Evolutionary conservation across 30 jellyfish, hydroid and myxozoan genomes (phyloP), one percentile per base, ranked within the genome.

Genomic region (Nemopilema nomurai): DNA sequence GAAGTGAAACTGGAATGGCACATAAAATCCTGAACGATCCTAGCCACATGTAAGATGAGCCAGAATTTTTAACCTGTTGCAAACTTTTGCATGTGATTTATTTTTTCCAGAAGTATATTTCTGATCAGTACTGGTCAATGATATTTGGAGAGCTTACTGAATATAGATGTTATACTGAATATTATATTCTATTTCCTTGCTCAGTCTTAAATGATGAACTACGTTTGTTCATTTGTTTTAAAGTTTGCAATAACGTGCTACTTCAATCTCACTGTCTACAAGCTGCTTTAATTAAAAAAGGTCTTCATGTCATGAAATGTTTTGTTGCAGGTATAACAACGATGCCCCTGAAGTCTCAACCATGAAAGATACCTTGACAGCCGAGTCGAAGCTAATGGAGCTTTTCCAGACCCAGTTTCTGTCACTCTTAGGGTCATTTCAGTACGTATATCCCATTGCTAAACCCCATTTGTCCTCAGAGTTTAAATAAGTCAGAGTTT

Each of bases 321-420:
- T n/a, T n/a, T n/a, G n/a, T n/a, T n/a, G n/a, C n/a, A 76, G 89
- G 24, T 78, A 69, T 51, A 87, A 78, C 65, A 62, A 67, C 19
- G 89, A 87, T 16, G 51, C 33, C 33, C 29, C 4, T 29, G 77
- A 87, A 29, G 28, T 51, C 13, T 79, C 28, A 0, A 28, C 25
- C 67, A 7, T 62, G 3, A 67, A 65, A 9, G 86, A 78, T 41
- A 31, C 86, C 49, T 16, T 20, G 20, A 69, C 82, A 74, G 88
- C 91, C 26, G 96, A 91, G 80, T 62, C 82, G 1, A 74, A 76
- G 50, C 80, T 91, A 27, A 67, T 86, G 93, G 93, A 85, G 23
- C 49, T 85, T 49, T 87, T 91, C 28, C 96, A 80, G 69, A 80
- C 74, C 17, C 94, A 91, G 49, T 91, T 79, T 33, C 74, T 91